phyloP scores from a whole-genome alignment of 2,888 invertebrate genomes.

The Xylota segnis region DNA sequence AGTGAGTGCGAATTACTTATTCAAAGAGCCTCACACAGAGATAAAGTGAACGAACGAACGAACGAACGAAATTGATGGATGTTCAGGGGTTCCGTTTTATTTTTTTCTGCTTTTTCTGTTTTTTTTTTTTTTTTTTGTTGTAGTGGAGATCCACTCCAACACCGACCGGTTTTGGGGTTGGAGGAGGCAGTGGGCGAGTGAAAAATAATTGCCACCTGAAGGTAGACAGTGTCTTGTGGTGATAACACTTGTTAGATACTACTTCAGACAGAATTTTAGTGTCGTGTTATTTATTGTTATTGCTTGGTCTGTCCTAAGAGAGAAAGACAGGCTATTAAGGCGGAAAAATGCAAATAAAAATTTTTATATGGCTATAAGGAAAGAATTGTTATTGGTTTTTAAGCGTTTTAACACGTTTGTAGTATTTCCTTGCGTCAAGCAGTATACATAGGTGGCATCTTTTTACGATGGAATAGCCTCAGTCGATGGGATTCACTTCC shows the following conservation, averaged over 20 bases:
- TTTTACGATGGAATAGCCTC: too few species aligned
- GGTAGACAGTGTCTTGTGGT: constrained; percentile 18
- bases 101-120: too few species aligned
- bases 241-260: constrained; percentile 19
- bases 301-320: not conserved
- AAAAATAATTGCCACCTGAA: constrained; percentile 40
- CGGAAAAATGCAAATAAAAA: not conserved
- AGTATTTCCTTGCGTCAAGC: too few species aligned
- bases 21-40: constrained; percentile 57
- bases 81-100: constrained; percentile 18
- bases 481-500: too few species aligned
- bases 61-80: constrained; percentile 67
- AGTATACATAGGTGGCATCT: too few species aligned
- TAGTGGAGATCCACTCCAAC: not conserved
- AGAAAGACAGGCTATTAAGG: constrained; percentile 7
- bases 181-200: not conserved
- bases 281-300: constrained; percentile 18
- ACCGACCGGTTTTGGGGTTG: too few species aligned
- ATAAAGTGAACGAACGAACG: constrained; percentile 61
- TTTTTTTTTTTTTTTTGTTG: not conserved
- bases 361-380: not conserved
- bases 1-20: constrained; percentile 76
- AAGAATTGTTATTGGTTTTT: not conserved
- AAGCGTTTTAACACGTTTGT: not conserved
- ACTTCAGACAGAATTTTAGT: constrained; percentile 18